A percentile compares a stretch with the other conserved stretches of the same genome.
These are phyloP conservation scores for Furcifer pardalis DNA, from an alignment of 2,797 vertebrate species.

Conservation along the genomic window DNA sequence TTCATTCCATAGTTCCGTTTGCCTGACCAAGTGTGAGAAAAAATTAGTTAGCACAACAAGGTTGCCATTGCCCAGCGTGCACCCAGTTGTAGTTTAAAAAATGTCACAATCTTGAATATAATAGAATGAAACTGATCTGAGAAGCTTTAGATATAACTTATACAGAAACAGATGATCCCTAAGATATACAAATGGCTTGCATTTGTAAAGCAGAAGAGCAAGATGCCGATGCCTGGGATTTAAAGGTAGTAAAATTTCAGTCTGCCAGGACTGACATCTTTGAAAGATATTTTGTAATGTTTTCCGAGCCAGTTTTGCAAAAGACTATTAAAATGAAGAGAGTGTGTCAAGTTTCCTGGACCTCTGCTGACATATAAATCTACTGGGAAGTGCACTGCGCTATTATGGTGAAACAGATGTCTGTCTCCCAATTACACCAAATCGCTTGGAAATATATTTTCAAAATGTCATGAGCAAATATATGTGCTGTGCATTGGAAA, in stretches of 20 bases:
- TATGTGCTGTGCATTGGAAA: fast-evolving
- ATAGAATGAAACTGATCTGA: too few species aligned
- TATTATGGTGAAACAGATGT: slow-evolving; percentile 1
- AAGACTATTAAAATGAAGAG: slow-evolving; percentile 16
- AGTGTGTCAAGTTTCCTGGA: not conserved
- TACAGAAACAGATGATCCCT: not conserved
- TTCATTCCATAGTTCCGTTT: too few species aligned
- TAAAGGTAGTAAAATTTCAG: not conserved
- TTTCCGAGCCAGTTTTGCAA: slow-evolving; percentile 2
- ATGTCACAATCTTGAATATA: too few species aligned
- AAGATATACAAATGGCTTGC: not conserved
- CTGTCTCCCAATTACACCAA: slow-evolving; percentile 7
- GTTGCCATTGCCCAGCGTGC: too few species aligned
- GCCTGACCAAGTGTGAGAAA: too few species aligned
- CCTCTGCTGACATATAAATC: slow-evolving; percentile 29
- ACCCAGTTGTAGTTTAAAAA: too few species aligned
- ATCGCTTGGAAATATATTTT: slow-evolving; percentile 13
- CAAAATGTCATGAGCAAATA: not conserved
- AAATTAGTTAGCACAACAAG: too few species aligned
- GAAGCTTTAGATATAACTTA: not conserved
- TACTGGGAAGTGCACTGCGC: not conserved
- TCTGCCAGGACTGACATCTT: not conserved
- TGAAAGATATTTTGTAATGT: not conserved
- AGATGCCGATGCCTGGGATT: not conserved
- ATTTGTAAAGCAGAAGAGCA: not conserved